A percentile compares a stretch with the other conserved stretches of the same genome.
phyloP scores from a whole-genome alignment of 1,140 invertebrate genomes.

The Apis dorsata region DNA sequence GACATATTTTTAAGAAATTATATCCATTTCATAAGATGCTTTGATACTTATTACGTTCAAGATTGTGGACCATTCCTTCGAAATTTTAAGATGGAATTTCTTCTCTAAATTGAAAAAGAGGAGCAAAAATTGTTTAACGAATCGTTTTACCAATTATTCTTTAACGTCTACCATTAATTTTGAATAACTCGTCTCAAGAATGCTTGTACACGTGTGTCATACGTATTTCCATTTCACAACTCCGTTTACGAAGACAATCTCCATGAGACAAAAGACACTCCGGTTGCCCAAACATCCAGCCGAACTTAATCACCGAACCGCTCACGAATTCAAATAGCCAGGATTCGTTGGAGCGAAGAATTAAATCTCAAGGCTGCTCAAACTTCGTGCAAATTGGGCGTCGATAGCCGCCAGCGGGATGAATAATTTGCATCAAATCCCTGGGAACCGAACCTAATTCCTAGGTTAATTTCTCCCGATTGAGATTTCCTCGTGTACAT shows the following conservation, averaged over 20 bases:
- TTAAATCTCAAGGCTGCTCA: slow-evolving; percentile 58
- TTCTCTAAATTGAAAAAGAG: too few relatives aligned
- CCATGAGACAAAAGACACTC: slow-evolving; percentile 27
- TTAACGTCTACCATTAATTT: too few relatives aligned
- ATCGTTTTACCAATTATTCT: too few relatives aligned
- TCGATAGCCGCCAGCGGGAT: slow-evolving; percentile 55
- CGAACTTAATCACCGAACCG: slow-evolving; percentile 39
- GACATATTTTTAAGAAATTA: too few relatives aligned
- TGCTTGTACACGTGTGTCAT: too few relatives aligned
- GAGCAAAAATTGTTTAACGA: too few relatives aligned
- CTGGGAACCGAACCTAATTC: slow-evolving; percentile 53
- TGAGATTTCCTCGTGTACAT: slow-evolving; percentile 30
- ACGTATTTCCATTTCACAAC: not conserved
- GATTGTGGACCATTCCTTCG: too few relatives aligned
- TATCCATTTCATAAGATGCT: too few relatives aligned
- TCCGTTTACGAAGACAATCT: not conserved
- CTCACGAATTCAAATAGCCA: slow-evolving; percentile 56
- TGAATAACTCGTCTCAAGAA: too few relatives aligned
- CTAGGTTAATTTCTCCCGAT: slow-evolving; percentile 51
- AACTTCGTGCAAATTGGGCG: slow-evolving; percentile 60
- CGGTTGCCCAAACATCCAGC: slow-evolving; percentile 35
- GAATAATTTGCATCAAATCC: slow-evolving; percentile 62
- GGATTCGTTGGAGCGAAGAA: slow-evolving; percentile 41
- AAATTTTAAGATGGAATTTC: too few relatives aligned
- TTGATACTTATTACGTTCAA: too few relatives aligned